These are phyloP conservation scores for Oreochromis aureus DNA, from an alignment of 2,113 vertebrate species.

Conservation along the genomic window DNA sequence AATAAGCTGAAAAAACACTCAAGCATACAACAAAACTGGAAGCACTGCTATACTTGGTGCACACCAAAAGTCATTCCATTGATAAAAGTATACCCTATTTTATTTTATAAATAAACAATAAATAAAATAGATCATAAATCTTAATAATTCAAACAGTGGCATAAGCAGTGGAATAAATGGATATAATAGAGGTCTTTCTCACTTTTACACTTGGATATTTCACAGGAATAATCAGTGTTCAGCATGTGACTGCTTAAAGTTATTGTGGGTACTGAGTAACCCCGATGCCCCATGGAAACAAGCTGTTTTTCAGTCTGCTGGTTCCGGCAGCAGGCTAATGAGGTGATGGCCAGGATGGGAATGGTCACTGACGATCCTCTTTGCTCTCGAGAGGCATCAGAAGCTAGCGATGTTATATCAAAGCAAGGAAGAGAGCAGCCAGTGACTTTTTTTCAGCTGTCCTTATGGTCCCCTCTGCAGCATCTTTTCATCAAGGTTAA, in stretches of 20 bases:
- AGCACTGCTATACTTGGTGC: background rate
- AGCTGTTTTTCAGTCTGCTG: background rate
- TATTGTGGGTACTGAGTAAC: background rate
- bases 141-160: background rate
- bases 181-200: background rate
- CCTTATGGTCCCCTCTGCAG: background rate
- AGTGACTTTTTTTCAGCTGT: background rate
- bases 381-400: background rate
- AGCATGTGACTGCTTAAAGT: background rate
- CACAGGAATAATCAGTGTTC: background rate
- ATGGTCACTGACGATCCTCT: background rate
- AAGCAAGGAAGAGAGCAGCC: background rate
- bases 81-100: background rate
- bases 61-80: background rate
- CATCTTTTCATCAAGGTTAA: background rate
- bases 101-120: background rate
- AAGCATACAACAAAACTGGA: background rate
- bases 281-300: background rate
- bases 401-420: background rate
- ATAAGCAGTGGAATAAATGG: background rate
- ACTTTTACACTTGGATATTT: background rate
- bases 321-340: background rate
- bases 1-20: fast-evolving
- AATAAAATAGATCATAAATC: background rate
- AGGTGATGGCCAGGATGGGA: background rate